These are phyloP conservation scores for Larimichthys crocea DNA, from an alignment of 2,113 vertebrate genomes.

Conservation along the genomic window DNA sequence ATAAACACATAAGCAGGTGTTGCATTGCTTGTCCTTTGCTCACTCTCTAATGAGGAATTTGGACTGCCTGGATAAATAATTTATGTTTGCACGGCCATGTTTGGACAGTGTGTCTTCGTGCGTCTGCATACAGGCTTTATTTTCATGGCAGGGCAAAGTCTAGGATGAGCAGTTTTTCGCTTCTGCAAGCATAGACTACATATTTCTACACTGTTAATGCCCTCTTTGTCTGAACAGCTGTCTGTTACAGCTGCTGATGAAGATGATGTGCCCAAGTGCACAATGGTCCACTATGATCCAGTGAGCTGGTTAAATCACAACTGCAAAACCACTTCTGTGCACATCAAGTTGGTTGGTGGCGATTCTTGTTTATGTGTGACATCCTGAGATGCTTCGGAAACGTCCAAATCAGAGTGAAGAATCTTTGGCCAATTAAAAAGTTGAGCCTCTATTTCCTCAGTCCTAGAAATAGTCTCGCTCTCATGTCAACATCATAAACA, in stretches of 20 bases:
- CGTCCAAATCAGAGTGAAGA: not conserved
- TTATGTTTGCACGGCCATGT: slow-evolving; percentile 40
- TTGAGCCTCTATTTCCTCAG: not conserved
- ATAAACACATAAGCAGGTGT: slow-evolving; percentile 23
- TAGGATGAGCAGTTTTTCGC: not conserved
- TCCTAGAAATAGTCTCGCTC: not conserved
- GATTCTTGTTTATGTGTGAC: not conserved
- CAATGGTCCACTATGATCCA: slow-evolving; percentile 1
- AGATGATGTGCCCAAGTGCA: not conserved
- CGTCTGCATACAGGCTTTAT: not conserved
- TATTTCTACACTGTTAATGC: not conserved
- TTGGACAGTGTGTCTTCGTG: slow-evolving; percentile 23
- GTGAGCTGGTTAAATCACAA: slow-evolving; percentile 8
- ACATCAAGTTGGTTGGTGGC: not conserved
- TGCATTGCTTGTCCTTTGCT: slow-evolving; percentile 23
- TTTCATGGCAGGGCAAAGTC: not conserved
- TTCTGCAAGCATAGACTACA: not conserved
- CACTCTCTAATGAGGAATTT: slow-evolving; percentile 41
- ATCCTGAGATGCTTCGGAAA: not conserved
- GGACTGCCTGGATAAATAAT: slow-evolving; percentile 59
- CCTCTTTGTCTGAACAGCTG: not conserved
- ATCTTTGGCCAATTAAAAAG: not conserved
- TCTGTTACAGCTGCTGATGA: slow-evolving; percentile 5
- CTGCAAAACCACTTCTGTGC: not conserved
- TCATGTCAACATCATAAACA: not conserved